Conservation (phyloP, 2,888 invertebrate species). For the Lepidocyrtoides sp. region DNA sequence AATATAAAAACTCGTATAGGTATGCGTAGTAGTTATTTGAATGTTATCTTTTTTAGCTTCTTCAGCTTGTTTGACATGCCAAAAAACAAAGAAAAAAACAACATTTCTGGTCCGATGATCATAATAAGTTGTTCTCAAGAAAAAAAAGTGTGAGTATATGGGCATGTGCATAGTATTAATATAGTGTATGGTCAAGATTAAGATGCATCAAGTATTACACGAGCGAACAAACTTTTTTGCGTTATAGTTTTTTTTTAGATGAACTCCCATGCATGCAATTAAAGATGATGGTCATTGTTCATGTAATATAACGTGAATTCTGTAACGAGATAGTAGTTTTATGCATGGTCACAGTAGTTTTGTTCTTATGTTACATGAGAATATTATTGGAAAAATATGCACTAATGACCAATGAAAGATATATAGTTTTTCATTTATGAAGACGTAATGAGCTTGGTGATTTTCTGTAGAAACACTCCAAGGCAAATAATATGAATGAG, state of each 20-base stretch:
- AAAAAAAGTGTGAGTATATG: slow-evolving; percentile 25
- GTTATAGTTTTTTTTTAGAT: not conserved
- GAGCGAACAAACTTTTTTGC: slow-evolving; percentile 2
- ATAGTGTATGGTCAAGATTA: slow-evolving; percentile 60
- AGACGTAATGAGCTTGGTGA: slow-evolving; percentile 68
- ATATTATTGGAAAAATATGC: slow-evolving; percentile 11
- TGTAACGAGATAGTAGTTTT: not conserved
- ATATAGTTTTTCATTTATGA: slow-evolving; percentile 77
- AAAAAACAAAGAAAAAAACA: slow-evolving; percentile 48
- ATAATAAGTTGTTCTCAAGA: slow-evolving; percentile 36
- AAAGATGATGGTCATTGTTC: slow-evolving; percentile 21
- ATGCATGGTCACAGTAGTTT: not conserved
- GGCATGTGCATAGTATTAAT: not conserved
- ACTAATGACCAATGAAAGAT: slow-evolving; percentile 74
- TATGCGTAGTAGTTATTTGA: not conserved
- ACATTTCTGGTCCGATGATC: slow-evolving; percentile 71
- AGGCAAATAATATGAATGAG: not conserved
- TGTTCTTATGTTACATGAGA: not conserved
- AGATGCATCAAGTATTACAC: slow-evolving; percentile 62
- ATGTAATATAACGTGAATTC: slow-evolving; percentile 43
- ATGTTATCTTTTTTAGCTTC: slow-evolving; percentile 59
- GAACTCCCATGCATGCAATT: not conserved
- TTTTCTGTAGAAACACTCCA: slow-evolving; percentile 1
- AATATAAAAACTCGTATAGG: too few species aligned
- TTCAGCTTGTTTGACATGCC: slow-evolving; percentile 58